Evolutionary conservation across 2,113 vertebrate species (phyloP), one percentile per base, ranked within the genome.

Genomic region (Colossoma macropomum): DNA sequence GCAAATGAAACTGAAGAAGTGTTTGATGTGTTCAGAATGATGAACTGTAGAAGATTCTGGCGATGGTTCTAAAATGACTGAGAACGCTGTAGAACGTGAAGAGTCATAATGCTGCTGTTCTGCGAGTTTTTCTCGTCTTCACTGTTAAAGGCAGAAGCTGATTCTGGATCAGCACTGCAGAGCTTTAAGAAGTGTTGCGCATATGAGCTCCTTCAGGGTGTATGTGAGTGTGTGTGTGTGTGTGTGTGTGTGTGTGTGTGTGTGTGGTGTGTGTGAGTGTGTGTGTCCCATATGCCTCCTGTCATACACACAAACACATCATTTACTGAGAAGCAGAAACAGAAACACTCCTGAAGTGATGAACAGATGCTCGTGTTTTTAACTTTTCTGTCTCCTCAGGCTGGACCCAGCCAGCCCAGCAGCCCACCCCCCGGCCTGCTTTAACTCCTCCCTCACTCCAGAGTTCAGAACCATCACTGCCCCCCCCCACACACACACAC

Each of bases 151-250:
- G 41, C 16, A 52, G 50, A 17, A 19, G 54, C 17, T 56, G 54
- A 21, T 23, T 56, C 19, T 56, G 19, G 19, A 56, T 52, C 15
- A 52, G 50, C 1, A 52, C 50, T 19, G 13, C 50, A 15, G 50
- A 15, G 54, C 54, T 25, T 8, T 69, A 21, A 38, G 32, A 38
- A 38, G 30, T 10, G 17, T 69, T 15, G 34, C 11, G 38, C 66
- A 69, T 69, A 69, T 38, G 66, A 16, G 27, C 16, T 28, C 60
- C 74, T 74, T 75, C 21, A 82, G 72, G 59, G 80, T 38, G 60
- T 62, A 38, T 75, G 52, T 56, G 54, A 17, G 54, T 56, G 7
- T 54, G 48, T 50, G 1, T 75, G 27, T 75, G 48, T 65, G 56
- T 52, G 30, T 82, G 16, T 16, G 12, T 38, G 6, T n/a, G n/a